Base-by-base conservation (phyloP, 2,797 vertebrate genomes). In the Buceros bicornis region DNA sequence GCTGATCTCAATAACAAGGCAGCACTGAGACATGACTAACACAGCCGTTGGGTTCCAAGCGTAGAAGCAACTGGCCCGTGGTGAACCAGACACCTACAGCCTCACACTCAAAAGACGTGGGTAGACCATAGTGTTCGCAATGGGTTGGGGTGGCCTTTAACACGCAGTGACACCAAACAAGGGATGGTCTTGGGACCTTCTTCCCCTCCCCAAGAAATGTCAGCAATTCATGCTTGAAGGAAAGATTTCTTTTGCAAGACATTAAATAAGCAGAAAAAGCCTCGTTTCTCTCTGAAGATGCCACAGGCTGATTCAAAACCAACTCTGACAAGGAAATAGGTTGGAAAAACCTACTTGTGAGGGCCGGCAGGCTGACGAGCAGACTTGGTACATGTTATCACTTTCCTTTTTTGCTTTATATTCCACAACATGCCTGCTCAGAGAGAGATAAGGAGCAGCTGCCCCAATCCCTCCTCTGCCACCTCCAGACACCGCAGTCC, bases 71-170 rank as follows among this genome's bases (percentile, higher is more conserved):
- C 43, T 8, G 66, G 66, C n/a, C 62, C 2, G 1, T 7, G 56
- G 51, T 18, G 62, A 43, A 54, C 8, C 21, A 35, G 67, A 57
- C 70, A 58, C 84, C 89, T 89, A 28, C 65, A 58, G 60, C 47
- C 82, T 40, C 29, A 20, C 60, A 40, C 40, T 16, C 11, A 13
- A 1, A 6, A 48, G 71, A 20, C 2, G 35, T 1, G 62, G 78
- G 15, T 12, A 72, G 93, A 70, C 54, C 50, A 2, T 1, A 0
- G 31, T 1, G 0, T 21, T 70, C 0, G 1, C 61, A 13, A 7
- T 1, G 40, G 78, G 72, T 31, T 58, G 81, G 57, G 54, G 58
- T 64, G 73, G 40, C n/a, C 24, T 29, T 66, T 13, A 14, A 65
- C 73, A 33, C 62, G 3, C 2, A 7, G 2, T 5, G n/a, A n/a